Conservation (phyloP, 2,888 invertebrate genomes). For the Cheilosia grossa region DNA sequence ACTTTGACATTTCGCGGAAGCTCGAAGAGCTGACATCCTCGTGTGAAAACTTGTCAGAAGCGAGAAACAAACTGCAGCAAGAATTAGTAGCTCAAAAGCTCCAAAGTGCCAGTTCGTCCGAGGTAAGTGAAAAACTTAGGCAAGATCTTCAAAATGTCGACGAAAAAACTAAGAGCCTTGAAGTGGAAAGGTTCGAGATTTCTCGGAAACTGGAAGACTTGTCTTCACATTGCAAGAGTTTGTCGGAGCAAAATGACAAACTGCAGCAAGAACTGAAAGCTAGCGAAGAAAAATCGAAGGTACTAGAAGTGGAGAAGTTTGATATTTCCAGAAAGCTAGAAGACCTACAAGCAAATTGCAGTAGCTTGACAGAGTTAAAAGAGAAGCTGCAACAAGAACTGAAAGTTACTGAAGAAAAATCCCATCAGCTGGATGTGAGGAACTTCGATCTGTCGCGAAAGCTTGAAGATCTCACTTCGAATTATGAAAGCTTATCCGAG, state of each 20-base stretch:
- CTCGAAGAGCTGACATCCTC: constrained; percentile 76
- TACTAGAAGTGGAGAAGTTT: constrained; percentile 81
- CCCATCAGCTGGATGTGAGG: constrained; percentile 83
- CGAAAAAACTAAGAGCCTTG: constrained; percentile 75
- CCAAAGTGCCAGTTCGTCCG: constrained; percentile 75
- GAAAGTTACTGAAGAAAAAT: constrained; percentile 85
- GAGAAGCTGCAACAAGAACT: constrained; percentile 86
- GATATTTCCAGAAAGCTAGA: constrained; percentile 76
- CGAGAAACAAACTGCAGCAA: constrained; percentile 79
- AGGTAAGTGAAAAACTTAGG: constrained; percentile 71
- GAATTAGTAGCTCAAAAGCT: constrained; percentile 76
- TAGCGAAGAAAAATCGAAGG: constrained; percentile 83
- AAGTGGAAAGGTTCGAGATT: constrained; percentile 79
- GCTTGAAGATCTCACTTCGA: constrained; percentile 83
- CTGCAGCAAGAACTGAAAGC: constrained; percentile 83
- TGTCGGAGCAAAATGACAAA: constrained; percentile 75
- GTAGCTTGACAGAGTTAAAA: constrained; percentile 85
- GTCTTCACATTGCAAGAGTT: constrained; percentile 75
- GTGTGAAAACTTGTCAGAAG: constrained; percentile 71
- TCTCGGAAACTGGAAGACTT: constrained; percentile 77
- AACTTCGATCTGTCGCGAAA: constrained; percentile 84
- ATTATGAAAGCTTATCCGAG: constrained; percentile 76
- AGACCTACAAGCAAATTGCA: constrained; percentile 85
- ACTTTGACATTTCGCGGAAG: constrained; percentile 77
- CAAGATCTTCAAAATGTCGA: constrained; percentile 71